Conservation (phyloP, 2,888 invertebrate genomes). For the Epistrophe eligans region DNA sequence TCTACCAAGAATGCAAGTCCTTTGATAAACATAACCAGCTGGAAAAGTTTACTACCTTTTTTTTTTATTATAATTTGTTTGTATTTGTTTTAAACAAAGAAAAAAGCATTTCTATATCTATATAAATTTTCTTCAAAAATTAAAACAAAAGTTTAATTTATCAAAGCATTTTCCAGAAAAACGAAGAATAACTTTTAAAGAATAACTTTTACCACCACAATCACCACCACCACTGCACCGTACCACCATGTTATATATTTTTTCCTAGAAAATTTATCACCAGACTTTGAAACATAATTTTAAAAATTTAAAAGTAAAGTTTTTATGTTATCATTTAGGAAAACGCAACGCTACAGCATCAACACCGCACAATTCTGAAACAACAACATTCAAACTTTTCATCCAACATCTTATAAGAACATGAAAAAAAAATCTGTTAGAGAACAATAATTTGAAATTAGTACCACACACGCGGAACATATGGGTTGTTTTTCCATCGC, state of each 20-base stretch:
- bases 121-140: not conserved
- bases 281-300: conserved; percentile 16
- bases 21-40: no score
- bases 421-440: not conserved
- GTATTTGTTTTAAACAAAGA: not conserved
- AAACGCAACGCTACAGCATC: not conserved
- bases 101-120: no score
- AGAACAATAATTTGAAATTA: conserved; percentile 22
- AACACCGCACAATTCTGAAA: not conserved
- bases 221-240: no score
- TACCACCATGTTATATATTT: not conserved
- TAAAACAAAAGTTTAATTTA: conserved; percentile 1
- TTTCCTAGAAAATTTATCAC: conserved; percentile 11
- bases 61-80: no score
- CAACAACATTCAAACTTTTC: conserved; percentile 4
- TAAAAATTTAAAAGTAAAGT: not conserved
- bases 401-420: not conserved
- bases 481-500: not conserved
- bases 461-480: not conserved
- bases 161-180: not conserved
- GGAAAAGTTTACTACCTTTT: no score
- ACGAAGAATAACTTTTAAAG: not conserved
- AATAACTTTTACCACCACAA: not conserved
- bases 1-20: no score
- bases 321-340: conserved; percentile 2